These are phyloP conservation scores for Drosophila virilis DNA, from an alignment of 1,140 invertebrate genomes.

Conservation along the genomic window DNA sequence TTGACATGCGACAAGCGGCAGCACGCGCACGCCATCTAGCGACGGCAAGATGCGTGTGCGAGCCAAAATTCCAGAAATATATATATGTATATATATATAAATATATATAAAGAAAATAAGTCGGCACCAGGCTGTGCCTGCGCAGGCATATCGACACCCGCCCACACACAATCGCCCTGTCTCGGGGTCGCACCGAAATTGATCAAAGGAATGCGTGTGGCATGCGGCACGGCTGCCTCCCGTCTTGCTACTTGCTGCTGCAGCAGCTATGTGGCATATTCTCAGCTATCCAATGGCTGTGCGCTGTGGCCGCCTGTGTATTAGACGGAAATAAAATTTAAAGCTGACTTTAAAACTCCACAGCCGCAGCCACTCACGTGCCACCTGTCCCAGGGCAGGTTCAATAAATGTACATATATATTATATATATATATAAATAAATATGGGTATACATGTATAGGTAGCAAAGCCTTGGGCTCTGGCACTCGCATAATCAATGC, in stretches of 20 bases:
- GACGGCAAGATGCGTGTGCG: slow-evolving; percentile 33
- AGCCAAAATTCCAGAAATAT: slow-evolving; percentile 42
- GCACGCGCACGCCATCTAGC: slow-evolving; percentile 40
- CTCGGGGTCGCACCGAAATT: slow-evolving; percentile 30
- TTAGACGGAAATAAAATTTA: slow-evolving; percentile 19
- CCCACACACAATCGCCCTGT: slow-evolving; percentile 31
- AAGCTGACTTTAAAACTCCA: slow-evolving; percentile 37
- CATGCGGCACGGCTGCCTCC: slow-evolving; percentile 19
- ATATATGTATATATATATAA: slow-evolving; percentile 17
- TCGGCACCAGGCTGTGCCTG: slow-evolving; percentile 1
- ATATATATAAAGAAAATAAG: slow-evolving; percentile 3
- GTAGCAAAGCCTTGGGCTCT: slow-evolving; percentile 5
- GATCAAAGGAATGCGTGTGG: slow-evolving; percentile 65
- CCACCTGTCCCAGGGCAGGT: slow-evolving; percentile 7
- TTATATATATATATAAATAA: not conserved
- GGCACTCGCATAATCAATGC: slow-evolving; percentile 49
- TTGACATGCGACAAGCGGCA: slow-evolving; percentile 33
- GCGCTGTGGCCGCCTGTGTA: slow-evolving; percentile 10
- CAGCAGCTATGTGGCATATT: slow-evolving; percentile 35
- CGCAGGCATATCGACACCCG: slow-evolving; percentile 20
- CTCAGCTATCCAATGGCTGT: slow-evolving; percentile 40
- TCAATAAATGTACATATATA: not conserved
- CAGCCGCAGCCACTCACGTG: slow-evolving; percentile 11
- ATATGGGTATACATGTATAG: not conserved
- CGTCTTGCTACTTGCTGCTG: slow-evolving; percentile 8